Percentiles rank a stretch among this genome's conserved stretches.
phyloP scores from a whole-genome alignment of 1,140 invertebrate genomes.

The Akabosia matsudoensis region DNA sequence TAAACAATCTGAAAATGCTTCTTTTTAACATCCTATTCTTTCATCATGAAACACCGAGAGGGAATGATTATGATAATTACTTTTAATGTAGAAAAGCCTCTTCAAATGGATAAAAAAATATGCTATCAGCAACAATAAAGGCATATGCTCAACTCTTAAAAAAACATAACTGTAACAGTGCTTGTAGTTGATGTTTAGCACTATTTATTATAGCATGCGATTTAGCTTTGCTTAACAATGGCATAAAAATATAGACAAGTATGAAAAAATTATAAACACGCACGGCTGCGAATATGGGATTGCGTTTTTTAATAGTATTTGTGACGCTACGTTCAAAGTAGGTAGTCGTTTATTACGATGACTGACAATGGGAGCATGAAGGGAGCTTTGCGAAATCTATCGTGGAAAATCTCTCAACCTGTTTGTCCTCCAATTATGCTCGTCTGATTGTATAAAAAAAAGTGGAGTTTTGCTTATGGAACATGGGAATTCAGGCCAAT shows the following conservation, averaged over 20 bases:
- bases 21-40: neutral
- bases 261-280: neutral
- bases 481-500: conserved; percentile 21
- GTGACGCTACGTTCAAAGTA: neutral
- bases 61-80: neutral
- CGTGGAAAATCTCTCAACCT: neutral
- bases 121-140: neutral
- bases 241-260: neutral
- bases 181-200: neutral
- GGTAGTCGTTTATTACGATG: neutral
- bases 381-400: neutral
- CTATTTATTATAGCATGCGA: neutral
- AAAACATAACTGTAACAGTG: neutral
- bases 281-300: neutral
- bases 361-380: neutral
- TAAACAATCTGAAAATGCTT: neutral
- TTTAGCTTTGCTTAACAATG: neutral
- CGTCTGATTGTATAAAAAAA: neutral
- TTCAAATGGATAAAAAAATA: neutral
- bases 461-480: neutral
- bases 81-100: neutral
- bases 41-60: neutral
- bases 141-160: too few relatives aligned
- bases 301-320: neutral
- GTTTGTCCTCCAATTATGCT: neutral